A percentile compares a stretch with the other conserved stretches of the same genome.
Conservation (phyloP, 2,888 invertebrate species). For the Tortricodes alternella region DNA sequence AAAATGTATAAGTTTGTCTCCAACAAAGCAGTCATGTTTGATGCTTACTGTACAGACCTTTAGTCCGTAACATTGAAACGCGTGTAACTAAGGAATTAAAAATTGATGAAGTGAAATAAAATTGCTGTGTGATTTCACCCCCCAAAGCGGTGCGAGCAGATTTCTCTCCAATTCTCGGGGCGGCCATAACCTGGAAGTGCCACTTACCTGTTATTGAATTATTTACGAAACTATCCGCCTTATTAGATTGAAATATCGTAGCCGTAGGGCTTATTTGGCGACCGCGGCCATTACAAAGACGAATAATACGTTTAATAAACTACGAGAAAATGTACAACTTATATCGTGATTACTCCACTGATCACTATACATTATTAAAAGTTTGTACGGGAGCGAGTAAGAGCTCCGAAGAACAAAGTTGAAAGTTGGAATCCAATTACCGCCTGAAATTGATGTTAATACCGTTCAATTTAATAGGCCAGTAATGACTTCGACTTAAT, state of each 20-base stretch:
- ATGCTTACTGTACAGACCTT: no score
- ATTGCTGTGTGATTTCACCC: constrained; percentile 63
- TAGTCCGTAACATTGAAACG: no score
- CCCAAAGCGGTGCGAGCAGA: constrained; percentile 51
- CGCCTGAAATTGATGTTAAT: constrained; percentile 41
- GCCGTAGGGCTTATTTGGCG: constrained; percentile 48
- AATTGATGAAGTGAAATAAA: constrained; percentile 69
- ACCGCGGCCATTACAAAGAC: constrained; percentile 53
- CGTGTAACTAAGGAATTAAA: constrained; percentile 54
- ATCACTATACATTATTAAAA: constrained; percentile 32
- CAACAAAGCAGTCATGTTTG: no score
- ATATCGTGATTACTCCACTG: constrained; percentile 8
- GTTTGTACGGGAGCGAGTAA: constrained; percentile 33
- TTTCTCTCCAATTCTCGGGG: constrained; percentile 56
- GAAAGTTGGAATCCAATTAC: constrained; percentile 45
- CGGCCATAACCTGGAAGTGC: constrained; percentile 72
- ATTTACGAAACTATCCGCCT: constrained; percentile 77
- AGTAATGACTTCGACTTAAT: constrained; percentile 46
- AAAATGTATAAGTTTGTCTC: no score
- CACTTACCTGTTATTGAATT: constrained; percentile 80
- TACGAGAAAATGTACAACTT: constrained; percentile 17
- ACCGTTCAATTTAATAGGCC: constrained; percentile 37
- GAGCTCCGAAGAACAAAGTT: constrained; percentile 32
- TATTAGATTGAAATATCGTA: constrained; percentile 76
- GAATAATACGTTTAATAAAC: constrained; percentile 38